Base-by-base conservation (phyloP, 1,140 invertebrate genomes). In the Lineus longissimus region DNA sequence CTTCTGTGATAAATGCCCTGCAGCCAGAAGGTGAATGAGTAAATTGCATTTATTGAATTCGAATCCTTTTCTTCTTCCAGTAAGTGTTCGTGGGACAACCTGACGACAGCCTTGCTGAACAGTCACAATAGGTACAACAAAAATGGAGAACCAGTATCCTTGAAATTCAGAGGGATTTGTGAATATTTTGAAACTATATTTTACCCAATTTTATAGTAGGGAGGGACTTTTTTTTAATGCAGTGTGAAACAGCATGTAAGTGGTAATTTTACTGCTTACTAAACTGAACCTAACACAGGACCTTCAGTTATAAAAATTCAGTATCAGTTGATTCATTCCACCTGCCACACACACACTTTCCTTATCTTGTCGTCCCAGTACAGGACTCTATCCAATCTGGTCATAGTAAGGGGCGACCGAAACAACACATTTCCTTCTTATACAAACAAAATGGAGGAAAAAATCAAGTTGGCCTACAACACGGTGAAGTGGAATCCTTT, bases 401-500 rank as follows among this genome's bases (percentile, higher is more conserved):
- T 72, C 40, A 66, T 77, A 36, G 74, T 68, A 19, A 61, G 75
- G 45, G 75, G 76, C 4, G 73, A 74, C 29, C 61, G 33, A 9
- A 67, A 62, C 17, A 63, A 59, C 17, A 67, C 56, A 27, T 78
- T 74, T 55, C 68, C 62, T n/a, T 31, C 54, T 2, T 51, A 55
- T 23, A 63, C 69, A 55, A 62, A 63, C 57, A 65, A 54, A 62
- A 43, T 72, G 30, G 72, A 73, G 51, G 43, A 69, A n/a, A 73
- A 71, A 55, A 60, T 78, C 11, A 67, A 55, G 54, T 62, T 64
- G 15, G 61, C 66, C 1, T 74, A 68, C 47, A 73, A 70, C 41
- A 72, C 66, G 70, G 76, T 78, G 1, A 59, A 56, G 11, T 78
- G 76, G 76, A 78, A 76, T 62, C 74, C 76, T 47, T 75, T 68